Evolutionary conservation across 2,888 invertebrate genomes (phyloP).

Genomic region (Eudemis profundana): DNA sequence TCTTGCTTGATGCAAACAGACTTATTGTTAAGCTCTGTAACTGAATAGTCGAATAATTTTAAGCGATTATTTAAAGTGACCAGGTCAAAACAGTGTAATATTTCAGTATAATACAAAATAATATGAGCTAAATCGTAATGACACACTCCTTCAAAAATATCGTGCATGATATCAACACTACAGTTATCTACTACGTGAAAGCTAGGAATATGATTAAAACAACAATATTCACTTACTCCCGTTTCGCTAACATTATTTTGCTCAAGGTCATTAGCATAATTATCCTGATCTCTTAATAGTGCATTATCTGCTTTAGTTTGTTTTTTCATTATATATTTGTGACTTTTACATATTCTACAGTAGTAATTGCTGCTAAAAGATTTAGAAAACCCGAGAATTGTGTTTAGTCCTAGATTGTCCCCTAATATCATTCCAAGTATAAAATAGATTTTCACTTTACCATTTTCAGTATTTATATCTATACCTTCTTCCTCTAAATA

Average conservation of each 20-base stretch:
- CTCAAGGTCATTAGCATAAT: too few species aligned
- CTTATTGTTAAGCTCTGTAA: constrained; percentile 6
- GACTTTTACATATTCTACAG: constrained; percentile 28
- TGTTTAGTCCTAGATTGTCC: constrained; percentile 11
- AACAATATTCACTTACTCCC: constrained; percentile 8
- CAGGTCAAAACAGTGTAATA: neutral
- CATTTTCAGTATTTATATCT: neutral
- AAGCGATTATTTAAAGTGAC: neutral
- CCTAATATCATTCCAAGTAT: constrained; percentile 10
- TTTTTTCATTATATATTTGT: too few species aligned
- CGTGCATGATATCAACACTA: constrained; percentile 27
- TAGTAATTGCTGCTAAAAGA: constrained; percentile 21
- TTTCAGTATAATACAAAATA: neutral
- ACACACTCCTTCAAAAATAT: constrained; percentile 25
- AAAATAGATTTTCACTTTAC: constrained; percentile 1
- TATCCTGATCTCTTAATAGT: too few species aligned
- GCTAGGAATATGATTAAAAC: constrained; percentile 1
- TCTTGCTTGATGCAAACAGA: neutral
- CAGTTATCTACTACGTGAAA: constrained; percentile 5
- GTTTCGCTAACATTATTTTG: constrained; percentile 3
- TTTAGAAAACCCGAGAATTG: constrained; percentile 6
- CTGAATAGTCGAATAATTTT: constrained; percentile 6
- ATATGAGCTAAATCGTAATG: too few species aligned
- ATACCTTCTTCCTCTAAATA: constrained; percentile 1
- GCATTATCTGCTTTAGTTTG: too few species aligned